Evolutionary conservation across 2,888 invertebrate species (phyloP).

Genomic region (Pristionchus japonicus): DNA sequence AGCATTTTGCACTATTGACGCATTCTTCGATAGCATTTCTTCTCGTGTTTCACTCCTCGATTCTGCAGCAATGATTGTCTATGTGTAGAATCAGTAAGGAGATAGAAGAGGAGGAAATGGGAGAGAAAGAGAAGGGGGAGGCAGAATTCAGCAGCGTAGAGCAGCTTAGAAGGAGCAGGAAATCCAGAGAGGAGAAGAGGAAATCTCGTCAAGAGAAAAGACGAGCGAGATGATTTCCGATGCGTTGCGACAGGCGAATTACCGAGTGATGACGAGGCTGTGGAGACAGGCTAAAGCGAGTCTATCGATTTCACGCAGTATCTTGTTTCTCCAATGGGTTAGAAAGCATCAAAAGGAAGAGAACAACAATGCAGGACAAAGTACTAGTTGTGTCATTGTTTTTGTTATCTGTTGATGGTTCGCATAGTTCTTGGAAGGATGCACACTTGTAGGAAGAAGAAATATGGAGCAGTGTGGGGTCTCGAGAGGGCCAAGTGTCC

Average conservation of each 20-base stretch:
- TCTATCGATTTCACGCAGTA: neutral
- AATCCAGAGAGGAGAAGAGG: neutral
- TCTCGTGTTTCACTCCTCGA: neutral
- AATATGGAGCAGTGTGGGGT: neutral
- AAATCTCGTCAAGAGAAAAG: constrained; percentile 19
- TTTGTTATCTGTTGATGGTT: neutral
- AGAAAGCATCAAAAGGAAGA: neutral
- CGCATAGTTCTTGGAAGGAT: neutral
- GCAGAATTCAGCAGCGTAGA: neutral
- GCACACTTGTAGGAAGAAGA: neutral
- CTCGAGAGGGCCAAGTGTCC: neutral
- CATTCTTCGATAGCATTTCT: neutral
- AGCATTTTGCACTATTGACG: neutral
- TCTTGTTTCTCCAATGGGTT: neutral
- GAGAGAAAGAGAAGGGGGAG: constrained; percentile 26
- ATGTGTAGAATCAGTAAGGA: constrained; percentile 4
- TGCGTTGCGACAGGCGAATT: constrained; percentile 13
- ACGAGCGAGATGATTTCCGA: neutral
- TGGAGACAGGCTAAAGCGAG: no score
- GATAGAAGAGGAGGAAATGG: neutral
- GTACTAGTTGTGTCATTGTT: neutral
- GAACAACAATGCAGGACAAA: neutral
- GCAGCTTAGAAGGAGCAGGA: neutral
- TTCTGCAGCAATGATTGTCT: neutral
- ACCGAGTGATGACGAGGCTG: constrained; percentile 13